Base-by-base conservation (phyloP, 2,113 vertebrate species). In the Barbus barbus region DNA sequence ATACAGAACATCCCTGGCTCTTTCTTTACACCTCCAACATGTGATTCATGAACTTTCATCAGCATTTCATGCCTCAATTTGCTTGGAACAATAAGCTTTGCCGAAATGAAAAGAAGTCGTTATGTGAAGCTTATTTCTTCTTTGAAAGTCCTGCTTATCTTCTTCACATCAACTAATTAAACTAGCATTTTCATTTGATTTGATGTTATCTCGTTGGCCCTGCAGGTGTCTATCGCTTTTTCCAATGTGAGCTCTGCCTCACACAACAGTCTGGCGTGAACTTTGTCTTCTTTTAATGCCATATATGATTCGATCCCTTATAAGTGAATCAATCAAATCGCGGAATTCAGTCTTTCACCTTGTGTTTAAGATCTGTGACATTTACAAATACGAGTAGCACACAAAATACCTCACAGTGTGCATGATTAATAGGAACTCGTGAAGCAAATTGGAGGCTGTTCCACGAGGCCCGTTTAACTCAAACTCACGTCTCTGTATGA, bases 41-140 rank as follows among this genome's bases (percentile, higher is more conserved):
- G 28, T 65, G 61, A 65, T 65, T 31, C 14, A 16, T 65, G 61
- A 16, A 9, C 18, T 65, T 65, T 65, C 28, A 3, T 31, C 28
- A 65, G 24, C 16, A 33, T 67, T 18, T 67, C 63, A 8, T 20
- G 14, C 20, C 28, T 33, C 28, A 33, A 9, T 22, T 56, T 13
- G 11, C 33, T 44, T 12, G 41, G 41, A 44, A 12, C 41, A 44
- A 3, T 44, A 2, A 41, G 38, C 38, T 90, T 89, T 92, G 69
- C 85, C 86, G 82, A 83, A 41, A 77, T 73, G 9, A 71, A 82
- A 56, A 71, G 38, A 58, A 65, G 75, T 81, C 58, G 33, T 44
- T n/a, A 79, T 61, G 77, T 44, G n/a, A 26, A 79, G n/a, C 58
- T 80, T 20, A 79, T 79, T 79, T 79, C n/a, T 44, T 63, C 58